phyloP scores from a whole-genome alignment of 92 coral and sea anemone species.

The Plumapathes pennacea region DNA sequence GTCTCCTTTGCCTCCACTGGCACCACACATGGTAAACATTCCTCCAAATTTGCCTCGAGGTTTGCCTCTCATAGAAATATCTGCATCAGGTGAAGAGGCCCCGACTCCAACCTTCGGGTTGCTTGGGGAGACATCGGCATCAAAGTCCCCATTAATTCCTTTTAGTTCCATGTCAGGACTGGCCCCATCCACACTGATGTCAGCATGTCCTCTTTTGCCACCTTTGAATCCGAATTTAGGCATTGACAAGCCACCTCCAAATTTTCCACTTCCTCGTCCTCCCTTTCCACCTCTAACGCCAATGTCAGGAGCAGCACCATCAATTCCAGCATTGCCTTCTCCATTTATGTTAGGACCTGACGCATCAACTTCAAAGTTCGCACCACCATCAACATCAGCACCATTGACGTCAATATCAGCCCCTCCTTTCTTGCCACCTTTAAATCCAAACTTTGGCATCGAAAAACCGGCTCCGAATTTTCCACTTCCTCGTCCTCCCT shows the following conservation, averaged over 20 bases:
- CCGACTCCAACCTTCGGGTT: not conserved
- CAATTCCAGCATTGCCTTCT: too few species aligned
- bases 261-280: too few species aligned
- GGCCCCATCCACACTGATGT: not conserved
- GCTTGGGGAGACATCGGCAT: not conserved
- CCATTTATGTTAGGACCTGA: too few species aligned
- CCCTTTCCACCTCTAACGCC: too few species aligned
- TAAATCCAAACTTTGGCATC: too few species aligned
- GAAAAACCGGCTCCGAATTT: too few species aligned
- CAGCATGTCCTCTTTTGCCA: slow-evolving; percentile 1
- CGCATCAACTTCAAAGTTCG: not conserved
- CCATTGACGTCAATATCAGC: slow-evolving; percentile 3
- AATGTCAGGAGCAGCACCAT: too few species aligned
- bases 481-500: too few species aligned
- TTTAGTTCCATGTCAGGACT: not conserved
- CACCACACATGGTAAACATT: slow-evolving; percentile 14
- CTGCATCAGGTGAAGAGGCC: not conserved
- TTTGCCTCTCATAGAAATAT: not conserved
- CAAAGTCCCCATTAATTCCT: not conserved
- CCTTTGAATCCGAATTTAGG: too few species aligned
- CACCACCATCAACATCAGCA: slow-evolving; percentile 1
- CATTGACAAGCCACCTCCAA: too few species aligned
- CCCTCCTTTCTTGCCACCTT: not conserved
- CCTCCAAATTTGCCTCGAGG: not conserved
- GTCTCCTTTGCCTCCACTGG: slow-evolving; percentile 17